Evolutionary conservation across 2,888 invertebrate genomes (phyloP).

Genomic region (Celastrina argiolus): DNA sequence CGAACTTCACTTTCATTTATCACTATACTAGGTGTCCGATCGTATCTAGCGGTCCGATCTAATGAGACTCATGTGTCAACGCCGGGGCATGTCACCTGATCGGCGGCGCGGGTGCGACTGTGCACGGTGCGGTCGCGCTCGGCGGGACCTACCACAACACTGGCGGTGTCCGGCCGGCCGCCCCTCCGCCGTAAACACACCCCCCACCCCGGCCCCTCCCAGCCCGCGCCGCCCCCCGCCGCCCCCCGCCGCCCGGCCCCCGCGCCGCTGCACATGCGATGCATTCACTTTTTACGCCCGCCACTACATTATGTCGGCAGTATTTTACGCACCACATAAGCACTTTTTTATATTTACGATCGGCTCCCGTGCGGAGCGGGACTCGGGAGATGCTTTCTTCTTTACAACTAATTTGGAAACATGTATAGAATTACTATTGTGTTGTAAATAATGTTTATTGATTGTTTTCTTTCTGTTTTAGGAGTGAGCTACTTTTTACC

Average conservation of each 20-base stretch:
- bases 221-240: conserved; percentile 39
- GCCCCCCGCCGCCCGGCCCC: conserved; percentile 48
- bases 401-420: conserved; percentile 58
- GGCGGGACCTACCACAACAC: conserved; percentile 82
- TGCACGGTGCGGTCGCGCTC: conserved; percentile 58
- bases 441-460: conserved; percentile 36
- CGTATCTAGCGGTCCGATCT: conserved; percentile 16
- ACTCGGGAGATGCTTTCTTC: conserved; percentile 58
- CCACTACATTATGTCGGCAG: conserved; percentile 72
- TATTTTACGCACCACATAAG: conserved; percentile 74
- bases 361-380: conserved; percentile 58
- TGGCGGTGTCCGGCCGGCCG: conserved; percentile 58
- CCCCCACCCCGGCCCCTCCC: conserved; percentile 58
- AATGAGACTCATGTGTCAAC: conserved; percentile 24
- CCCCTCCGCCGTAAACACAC: conserved; percentile 71
- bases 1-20: conserved; percentile 72
- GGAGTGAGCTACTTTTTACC: not conserved
- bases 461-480: conserved; percentile 6
- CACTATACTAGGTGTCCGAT: conserved; percentile 37
- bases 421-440: conserved; percentile 31
- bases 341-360: conserved; percentile 72
- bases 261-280: conserved; percentile 63
- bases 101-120: conserved; percentile 61
- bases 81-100: conserved; percentile 56
- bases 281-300: conserved; percentile 73